These are phyloP conservation scores for Gymnocypris eckloni DNA, from an alignment of 2,797 vertebrate genomes.

Conservation along the genomic window DNA sequence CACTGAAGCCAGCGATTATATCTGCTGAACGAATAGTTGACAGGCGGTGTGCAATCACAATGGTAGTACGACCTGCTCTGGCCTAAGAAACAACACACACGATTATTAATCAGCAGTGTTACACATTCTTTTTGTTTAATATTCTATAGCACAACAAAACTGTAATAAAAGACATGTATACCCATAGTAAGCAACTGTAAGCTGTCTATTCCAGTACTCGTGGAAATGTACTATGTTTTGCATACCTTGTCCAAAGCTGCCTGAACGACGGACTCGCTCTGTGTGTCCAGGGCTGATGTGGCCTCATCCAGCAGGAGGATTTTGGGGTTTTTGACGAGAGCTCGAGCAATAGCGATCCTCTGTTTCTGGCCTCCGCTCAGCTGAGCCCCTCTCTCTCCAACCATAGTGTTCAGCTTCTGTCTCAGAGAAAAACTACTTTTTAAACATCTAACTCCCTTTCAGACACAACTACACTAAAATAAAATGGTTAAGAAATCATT, in stretches of 20 bases:
- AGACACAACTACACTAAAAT: not conserved
- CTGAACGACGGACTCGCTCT: slow-evolving; percentile 80
- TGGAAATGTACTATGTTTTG: not conserved
- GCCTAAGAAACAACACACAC: slow-evolving; percentile 66
- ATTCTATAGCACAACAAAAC: not conserved
- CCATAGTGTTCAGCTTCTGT: slow-evolving; percentile 82
- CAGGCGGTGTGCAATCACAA: slow-evolving; percentile 80
- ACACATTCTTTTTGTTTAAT: not conserved
- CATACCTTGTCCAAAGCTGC: slow-evolving; percentile 76
- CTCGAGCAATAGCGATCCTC: slow-evolving; percentile 81
- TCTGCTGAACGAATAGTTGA: slow-evolving; percentile 80
- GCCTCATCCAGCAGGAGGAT: slow-evolving; percentile 81
- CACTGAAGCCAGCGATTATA: slow-evolving; percentile 78
- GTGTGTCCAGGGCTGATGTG: slow-evolving; percentile 78
- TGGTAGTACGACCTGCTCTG: slow-evolving; percentile 78
- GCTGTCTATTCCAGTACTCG: not conserved
- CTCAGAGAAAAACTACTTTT: slow-evolving; percentile 4
- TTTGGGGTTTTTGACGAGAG: slow-evolving; percentile 77
- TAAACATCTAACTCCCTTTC: not conserved
- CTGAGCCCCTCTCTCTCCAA: slow-evolving; percentile 81
- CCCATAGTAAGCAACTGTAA: not conserved
- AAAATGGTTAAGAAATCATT: not conserved
- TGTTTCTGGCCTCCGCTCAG: slow-evolving; percentile 85
- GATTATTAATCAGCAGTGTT: not conserved
- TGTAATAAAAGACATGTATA: not conserved